phyloP scores from a whole-genome alignment of 2,888 invertebrate genomes.

The Marasmarcha lunaedactyla region DNA sequence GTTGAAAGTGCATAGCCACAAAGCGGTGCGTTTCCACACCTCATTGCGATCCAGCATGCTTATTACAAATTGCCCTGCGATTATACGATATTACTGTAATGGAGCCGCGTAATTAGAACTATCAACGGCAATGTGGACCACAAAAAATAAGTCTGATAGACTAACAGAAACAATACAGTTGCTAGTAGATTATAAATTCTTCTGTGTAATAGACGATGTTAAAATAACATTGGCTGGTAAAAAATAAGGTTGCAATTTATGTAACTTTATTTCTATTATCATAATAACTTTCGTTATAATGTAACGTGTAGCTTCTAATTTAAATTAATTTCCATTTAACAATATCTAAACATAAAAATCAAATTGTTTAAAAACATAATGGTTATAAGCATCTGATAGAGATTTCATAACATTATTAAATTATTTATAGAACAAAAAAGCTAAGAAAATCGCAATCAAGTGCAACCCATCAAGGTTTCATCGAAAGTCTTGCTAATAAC shows the following conservation, averaged over 20 bases:
- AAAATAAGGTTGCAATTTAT: too few relatives aligned
- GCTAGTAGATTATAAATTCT: too few relatives aligned
- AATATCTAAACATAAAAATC: too few relatives aligned
- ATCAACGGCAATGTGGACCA: conserved; percentile 27
- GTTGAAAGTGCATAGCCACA: conserved; percentile 42
- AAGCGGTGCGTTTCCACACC: conserved; percentile 61
- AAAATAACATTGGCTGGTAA: too few relatives aligned
- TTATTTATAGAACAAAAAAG: neutral
- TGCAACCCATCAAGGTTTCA: conserved; percentile 31
- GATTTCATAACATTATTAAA: neutral
- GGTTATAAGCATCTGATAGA: too few relatives aligned
- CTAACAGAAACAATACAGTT: too few relatives aligned
- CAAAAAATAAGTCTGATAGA: conserved; percentile 28
- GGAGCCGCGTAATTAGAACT: conserved; percentile 54
- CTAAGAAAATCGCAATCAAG: conserved; percentile 28
- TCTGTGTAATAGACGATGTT: too few relatives aligned
- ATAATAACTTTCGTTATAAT: too few relatives aligned
- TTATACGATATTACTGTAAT: conserved; percentile 60
- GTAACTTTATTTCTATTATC: too few relatives aligned
- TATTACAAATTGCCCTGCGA: conserved; percentile 56
- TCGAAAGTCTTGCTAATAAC: conserved; percentile 42
- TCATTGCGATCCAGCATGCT: conserved; percentile 49
- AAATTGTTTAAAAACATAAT: too few relatives aligned
- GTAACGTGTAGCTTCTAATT: too few relatives aligned
- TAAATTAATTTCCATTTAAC: too few relatives aligned